phyloP scores from a whole-genome alignment of 2,113 vertebrate genomes.

The Crotalus horridus region DNA sequence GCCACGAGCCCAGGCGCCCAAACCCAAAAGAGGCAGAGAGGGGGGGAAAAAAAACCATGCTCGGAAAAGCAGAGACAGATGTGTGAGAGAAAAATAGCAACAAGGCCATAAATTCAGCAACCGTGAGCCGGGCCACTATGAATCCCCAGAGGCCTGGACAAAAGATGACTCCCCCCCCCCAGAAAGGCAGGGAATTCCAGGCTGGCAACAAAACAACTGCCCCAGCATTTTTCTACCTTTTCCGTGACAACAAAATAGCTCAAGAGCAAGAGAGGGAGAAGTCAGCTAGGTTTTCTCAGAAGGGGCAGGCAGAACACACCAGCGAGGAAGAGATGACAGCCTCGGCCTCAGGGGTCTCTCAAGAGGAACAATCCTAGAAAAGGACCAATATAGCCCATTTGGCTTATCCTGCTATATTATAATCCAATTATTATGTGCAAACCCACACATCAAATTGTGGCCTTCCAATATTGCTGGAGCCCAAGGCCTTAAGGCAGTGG shows the following conservation, averaged over 20 bases:
- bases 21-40: rapidly evolving
- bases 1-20: rapidly evolving
- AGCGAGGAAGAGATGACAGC: slow-evolving; percentile 56
- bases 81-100: slow-evolving; percentile 20
- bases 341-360: slow-evolving; percentile 62
- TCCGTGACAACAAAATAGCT: neutral
- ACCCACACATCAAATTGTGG: neutral
- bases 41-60: neutral
- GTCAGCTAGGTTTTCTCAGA: neutral
- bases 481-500: neutral
- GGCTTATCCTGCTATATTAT: neutral
- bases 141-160: slow-evolving; percentile 4
- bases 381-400: neutral
- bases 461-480: neutral
- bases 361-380: neutral
- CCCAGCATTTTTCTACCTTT: slow-evolving; percentile 18
- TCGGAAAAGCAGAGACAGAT: neutral
- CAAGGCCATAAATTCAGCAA: neutral
- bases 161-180: neutral
- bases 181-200: neutral
- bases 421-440: neutral
- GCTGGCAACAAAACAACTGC: neutral
- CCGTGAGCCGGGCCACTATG: neutral
- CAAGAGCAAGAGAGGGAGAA: neutral
- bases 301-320: neutral